Evolutionary conservation across 2,113 vertebrate species (phyloP).

Genomic region (Dipodomys merriami): DNA sequence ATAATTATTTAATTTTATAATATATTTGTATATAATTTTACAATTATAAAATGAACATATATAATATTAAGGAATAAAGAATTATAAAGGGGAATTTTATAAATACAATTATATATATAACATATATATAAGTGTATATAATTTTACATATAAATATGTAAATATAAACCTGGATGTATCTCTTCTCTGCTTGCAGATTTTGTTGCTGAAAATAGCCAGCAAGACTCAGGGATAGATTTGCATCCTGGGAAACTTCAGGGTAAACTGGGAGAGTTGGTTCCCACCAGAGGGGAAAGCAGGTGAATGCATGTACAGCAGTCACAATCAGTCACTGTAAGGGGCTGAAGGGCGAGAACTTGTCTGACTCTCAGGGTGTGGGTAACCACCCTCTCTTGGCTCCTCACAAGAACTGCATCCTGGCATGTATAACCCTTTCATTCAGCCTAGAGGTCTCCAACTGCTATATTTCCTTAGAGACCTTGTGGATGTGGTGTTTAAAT

Average conservation of each 20-base stretch:
- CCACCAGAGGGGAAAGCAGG: neutral
- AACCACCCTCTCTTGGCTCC: neutral
- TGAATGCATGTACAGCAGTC: neutral
- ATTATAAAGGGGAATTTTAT: too few relatives aligned
- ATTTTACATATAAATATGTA: too few relatives aligned
- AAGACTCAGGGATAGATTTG: conserved; percentile 24
- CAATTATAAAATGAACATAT: too few relatives aligned
- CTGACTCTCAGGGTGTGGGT: neutral
- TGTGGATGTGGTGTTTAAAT: neutral
- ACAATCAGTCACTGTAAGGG: accelerated
- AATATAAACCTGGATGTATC: neutral
- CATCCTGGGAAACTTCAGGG: neutral
- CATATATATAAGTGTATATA: too few relatives aligned
- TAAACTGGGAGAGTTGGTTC: neutral
- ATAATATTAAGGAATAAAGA: too few relatives aligned
- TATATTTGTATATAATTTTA: too few relatives aligned
- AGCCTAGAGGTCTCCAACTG: neutral
- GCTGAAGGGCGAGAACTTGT: neutral
- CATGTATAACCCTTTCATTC: neutral
- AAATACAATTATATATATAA: too few relatives aligned
- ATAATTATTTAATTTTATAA: too few relatives aligned
- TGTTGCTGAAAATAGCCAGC: conserved; percentile 64
- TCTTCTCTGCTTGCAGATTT: conserved; percentile 44
- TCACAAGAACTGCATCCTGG: neutral
- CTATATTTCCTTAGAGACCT: neutral